A percentile compares a stretch with the other conserved stretches of the same genome.
These are phyloP conservation scores for Hypothenemus hampei DNA, from an alignment of 1,140 invertebrate species.

Conservation along the genomic window DNA sequence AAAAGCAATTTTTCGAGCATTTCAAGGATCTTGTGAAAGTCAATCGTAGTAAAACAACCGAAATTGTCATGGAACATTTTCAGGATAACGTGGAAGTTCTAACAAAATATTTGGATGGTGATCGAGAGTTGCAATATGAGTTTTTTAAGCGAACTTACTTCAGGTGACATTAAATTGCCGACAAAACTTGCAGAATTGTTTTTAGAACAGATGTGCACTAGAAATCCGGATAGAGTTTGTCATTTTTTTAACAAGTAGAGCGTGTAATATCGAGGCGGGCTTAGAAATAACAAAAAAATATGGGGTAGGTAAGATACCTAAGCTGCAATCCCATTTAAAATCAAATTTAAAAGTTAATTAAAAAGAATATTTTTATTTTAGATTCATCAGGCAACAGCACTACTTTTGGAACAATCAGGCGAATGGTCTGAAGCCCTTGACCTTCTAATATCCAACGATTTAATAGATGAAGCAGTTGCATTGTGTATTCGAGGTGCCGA, in stretches of 20 bases:
- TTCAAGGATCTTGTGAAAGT: conserved; percentile 45
- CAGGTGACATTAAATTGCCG: conserved; percentile 51
- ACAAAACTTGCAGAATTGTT: conserved; percentile 55
- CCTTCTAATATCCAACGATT: conserved; percentile 43
- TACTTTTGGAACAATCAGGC: conserved; percentile 48
- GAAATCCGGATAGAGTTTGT: conserved; percentile 46
- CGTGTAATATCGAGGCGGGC: conserved; percentile 44
- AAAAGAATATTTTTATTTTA: conserved; percentile 11
- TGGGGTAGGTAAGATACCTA: conserved; percentile 22
- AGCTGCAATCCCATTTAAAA: neutral
- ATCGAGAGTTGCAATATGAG: conserved; percentile 52
- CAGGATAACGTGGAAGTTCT: conserved; percentile 49
- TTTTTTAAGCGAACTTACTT: conserved; percentile 60
- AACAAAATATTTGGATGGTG: conserved; percentile 46
- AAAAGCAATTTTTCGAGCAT: conserved; percentile 48
- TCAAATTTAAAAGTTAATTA: neutral
- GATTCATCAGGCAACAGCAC: conserved; percentile 44
- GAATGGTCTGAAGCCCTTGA: conserved; percentile 49
- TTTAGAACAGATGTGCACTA: conserved; percentile 62
- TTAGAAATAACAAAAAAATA: conserved; percentile 46
- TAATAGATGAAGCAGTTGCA: conserved; percentile 39
- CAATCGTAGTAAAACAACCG: conserved; percentile 49
- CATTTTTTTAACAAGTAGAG: conserved; percentile 38
- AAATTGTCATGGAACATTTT: conserved; percentile 51
- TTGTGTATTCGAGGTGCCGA: conserved; percentile 46